Evolutionary conservation across 2,113 vertebrate species (phyloP).

Genomic region (Phrynocephalus versicolor): DNA sequence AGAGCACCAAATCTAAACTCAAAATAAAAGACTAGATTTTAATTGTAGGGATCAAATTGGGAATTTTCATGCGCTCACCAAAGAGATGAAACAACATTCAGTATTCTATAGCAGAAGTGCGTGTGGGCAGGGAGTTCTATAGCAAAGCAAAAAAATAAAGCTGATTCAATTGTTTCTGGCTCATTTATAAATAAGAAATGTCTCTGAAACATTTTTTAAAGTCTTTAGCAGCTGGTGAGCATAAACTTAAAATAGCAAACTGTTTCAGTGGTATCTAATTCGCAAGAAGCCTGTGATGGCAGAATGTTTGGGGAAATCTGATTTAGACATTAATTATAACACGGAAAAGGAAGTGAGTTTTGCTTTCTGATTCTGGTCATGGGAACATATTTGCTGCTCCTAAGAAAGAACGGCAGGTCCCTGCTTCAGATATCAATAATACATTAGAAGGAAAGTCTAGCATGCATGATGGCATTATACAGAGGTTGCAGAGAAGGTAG

Average conservation of each 20-base stretch:
- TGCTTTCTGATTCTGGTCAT: neutral
- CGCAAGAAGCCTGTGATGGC: neutral
- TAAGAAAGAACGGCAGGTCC: neutral
- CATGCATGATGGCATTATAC: neutral
- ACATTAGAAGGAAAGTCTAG: neutral
- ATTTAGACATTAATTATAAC: neutral
- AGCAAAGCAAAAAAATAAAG: neutral
- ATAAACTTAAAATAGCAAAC: neutral
- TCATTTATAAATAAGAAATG: slow-evolving; percentile 7
- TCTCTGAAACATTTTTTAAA: neutral
- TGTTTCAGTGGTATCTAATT: neutral
- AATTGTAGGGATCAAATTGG: slow-evolving; percentile 45
- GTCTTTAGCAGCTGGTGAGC: neutral
- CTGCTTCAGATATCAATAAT: neutral
- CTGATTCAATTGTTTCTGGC: slow-evolving; percentile 20
- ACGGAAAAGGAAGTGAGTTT: neutral
- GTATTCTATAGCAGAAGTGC: neutral
- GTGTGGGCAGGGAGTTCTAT: neutral
- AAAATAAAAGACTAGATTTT: slow-evolving; percentile 31
- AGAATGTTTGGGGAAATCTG: neutral
- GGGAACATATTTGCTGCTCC: neutral
- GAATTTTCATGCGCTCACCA: slow-evolving; percentile 18
- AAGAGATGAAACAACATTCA: slow-evolving; percentile 18
- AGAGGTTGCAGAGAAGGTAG: neutral
- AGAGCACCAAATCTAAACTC: slow-evolving; percentile 32